These are phyloP conservation scores for Pyrocoelia pectoralis DNA, from an alignment of 2,888 invertebrate species.

Conservation along the genomic window DNA sequence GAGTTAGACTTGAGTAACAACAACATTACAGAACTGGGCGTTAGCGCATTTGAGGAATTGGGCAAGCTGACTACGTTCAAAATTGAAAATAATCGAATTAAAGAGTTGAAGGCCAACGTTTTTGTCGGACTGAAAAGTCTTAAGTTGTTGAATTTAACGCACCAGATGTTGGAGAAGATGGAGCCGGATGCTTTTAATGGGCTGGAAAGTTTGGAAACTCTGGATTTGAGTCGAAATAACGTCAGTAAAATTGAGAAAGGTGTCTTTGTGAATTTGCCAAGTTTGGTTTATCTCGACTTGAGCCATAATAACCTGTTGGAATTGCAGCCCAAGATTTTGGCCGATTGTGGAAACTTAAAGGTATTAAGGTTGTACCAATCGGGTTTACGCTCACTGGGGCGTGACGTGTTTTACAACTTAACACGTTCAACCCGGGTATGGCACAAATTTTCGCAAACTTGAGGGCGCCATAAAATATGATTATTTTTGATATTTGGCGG, in stretches of 20 bases:
- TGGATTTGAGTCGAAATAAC: constrained; percentile 25
- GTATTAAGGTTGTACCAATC: background rate
- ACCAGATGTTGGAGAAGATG: constrained; percentile 14
- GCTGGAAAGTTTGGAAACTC: constrained; percentile 17
- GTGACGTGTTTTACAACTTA: no score
- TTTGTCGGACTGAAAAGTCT: constrained; percentile 14
- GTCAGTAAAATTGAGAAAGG: background rate
- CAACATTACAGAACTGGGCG: background rate
- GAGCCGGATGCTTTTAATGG: constrained; percentile 23
- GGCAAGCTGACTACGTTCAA: background rate
- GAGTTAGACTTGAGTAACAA: background rate
- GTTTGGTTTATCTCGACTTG: constrained; percentile 46
- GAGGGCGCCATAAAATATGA: no score
- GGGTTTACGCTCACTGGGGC: no score
- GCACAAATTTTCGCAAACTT: no score
- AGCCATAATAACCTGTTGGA: constrained; percentile 39
- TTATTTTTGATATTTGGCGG: no score
- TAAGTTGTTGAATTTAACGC: constrained; percentile 19
- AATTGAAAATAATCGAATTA: background rate
- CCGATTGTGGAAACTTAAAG: background rate
- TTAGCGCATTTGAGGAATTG: constrained; percentile 2
- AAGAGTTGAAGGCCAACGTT: background rate
- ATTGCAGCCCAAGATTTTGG: constrained; percentile 2
- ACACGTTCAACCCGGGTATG: no score
- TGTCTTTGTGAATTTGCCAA: constrained; percentile 42